Conservation (phyloP, 2,113 vertebrate species). For the Halichoeres trimaculatus region DNA sequence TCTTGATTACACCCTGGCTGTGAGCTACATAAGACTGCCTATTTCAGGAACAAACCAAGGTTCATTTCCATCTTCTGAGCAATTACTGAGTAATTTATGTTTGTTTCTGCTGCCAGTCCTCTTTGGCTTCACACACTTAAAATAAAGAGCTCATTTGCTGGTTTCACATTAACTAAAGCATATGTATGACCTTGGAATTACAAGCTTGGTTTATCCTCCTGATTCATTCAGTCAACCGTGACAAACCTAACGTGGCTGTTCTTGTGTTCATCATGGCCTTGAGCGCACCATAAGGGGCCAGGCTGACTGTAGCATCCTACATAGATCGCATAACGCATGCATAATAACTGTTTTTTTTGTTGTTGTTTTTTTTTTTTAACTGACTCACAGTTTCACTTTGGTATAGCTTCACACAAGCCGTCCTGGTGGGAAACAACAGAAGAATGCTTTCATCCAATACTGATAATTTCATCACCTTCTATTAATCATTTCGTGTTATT, state of each 20-base stretch:
- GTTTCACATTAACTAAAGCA: conserved; percentile 44
- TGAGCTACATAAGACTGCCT: conserved; percentile 53
- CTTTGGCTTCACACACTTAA: conserved; percentile 25
- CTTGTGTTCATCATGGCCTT: not conserved
- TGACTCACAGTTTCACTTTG: not conserved
- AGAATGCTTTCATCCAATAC: conserved; percentile 1
- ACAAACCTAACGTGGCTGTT: conserved; percentile 4
- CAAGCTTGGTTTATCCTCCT: conserved; percentile 10
- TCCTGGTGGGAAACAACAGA: not conserved
- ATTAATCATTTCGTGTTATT: conserved; percentile 25
- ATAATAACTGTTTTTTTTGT: conserved; percentile 15
- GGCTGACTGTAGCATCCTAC: not conserved
- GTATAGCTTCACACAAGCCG: not conserved
- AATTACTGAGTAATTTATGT: conserved; percentile 51
- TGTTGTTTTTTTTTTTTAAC: no score
- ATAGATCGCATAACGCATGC: not conserved
- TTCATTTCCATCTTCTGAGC: conserved; percentile 63
- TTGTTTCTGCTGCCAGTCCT: conserved; percentile 27
- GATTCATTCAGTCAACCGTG: not conserved
- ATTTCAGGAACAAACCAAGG: conserved; percentile 51
- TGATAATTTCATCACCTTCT: not conserved
- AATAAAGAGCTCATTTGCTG: conserved; percentile 53
- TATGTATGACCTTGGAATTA: conserved; percentile 41
- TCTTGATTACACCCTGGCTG: conserved; percentile 59
- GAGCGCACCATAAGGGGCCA: not conserved